phyloP scores from a whole-genome alignment of 2,888 invertebrate genomes.

The Sinelater perroti region DNA sequence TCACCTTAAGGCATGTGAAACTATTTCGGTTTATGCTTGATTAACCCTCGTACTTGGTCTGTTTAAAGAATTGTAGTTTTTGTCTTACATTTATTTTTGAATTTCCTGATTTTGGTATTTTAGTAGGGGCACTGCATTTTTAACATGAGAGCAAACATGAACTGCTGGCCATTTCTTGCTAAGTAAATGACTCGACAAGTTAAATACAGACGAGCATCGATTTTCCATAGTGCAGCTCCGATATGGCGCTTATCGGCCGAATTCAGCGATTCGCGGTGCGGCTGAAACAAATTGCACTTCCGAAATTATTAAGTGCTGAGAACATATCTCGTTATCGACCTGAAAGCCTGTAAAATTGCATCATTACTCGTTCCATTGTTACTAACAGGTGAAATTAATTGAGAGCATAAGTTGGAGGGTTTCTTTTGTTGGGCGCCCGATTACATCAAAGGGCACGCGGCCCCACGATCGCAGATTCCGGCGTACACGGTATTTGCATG shows the following conservation, averaged over 20 bases:
- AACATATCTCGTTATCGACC: slow-evolving; percentile 38
- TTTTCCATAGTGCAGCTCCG: too few relatives aligned
- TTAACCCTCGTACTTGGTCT: too few relatives aligned
- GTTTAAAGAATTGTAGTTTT: too few relatives aligned
- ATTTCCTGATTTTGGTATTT: too few relatives aligned
- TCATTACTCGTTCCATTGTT: slow-evolving; percentile 41
- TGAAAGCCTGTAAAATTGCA: slow-evolving; percentile 40
- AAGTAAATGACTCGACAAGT: too few relatives aligned
- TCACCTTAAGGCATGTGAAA: too few relatives aligned
- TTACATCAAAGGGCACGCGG: slow-evolving; percentile 25
- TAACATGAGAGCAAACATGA: too few relatives aligned
- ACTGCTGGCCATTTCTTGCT: too few relatives aligned
- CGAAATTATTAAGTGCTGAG: slow-evolving; percentile 22
- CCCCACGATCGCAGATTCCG: slow-evolving; percentile 10
- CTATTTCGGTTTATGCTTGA: too few relatives aligned
- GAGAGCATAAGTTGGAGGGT: slow-evolving; percentile 26
- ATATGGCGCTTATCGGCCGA: not conserved
- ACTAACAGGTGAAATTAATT: slow-evolving; percentile 42
- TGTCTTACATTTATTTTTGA: too few relatives aligned
- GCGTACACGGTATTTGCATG: slow-evolving; percentile 15
- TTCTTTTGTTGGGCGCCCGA: slow-evolving; percentile 28
- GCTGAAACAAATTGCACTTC: slow-evolving; percentile 12
- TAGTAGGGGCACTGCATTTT: too few relatives aligned
- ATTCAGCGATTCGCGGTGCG: not conserved
- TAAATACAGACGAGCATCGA: too few relatives aligned